Base-by-base conservation (phyloP, 37 sponge, comb jelly and placozoan species). In the Aplysina aerophoba region DNA sequence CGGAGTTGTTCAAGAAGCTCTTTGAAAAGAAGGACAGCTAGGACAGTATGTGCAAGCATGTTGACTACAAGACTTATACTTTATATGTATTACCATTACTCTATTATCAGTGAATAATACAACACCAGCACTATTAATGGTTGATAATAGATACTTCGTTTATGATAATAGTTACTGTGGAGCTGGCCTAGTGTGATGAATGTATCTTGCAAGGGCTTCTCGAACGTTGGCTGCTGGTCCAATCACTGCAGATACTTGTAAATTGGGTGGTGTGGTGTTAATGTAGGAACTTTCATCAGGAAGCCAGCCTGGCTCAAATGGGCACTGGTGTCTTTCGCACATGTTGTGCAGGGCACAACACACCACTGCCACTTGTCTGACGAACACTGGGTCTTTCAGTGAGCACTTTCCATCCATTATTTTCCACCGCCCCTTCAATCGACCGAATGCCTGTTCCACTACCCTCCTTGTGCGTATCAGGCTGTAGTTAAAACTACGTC, bases 391-490 rank as follows among this genome's bases (percentile, higher is more conserved):
- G 44, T 85, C 85, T 4, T 73, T 72, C 16, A 73, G 4, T 27
- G 15, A 53, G 24, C 81, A 81, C 30, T 16, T 55, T 72, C 74
- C 62, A 85, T 68, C 60, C 74, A 85, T 59, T 1, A 85, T 37
- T 36, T 73, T 72, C 74, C 61, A 81, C 3, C 62, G 77, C 36
- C 75, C 74, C 60, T 85, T 85, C 36, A 72, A 36, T 28, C 85
- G 11, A 50, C 77, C 85, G 73, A 56, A 85, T 31, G 85, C 77
- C 56, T 85, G 85, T 27, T 72, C 85, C 20, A 85, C 85, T 38
- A 85, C 74, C 27, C 75, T 72, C 22, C 85, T 22, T 38, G 85
- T 72, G 4, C 74, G 33, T 17, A 72, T 72, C 15, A 85, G 15
- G 5, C 31, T 44, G 33, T 85, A 73, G 28, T 85, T 85, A 25